These are phyloP conservation scores for Anodontia alba DNA, from an alignment of 2,888 invertebrate species.

Conservation along the genomic window DNA sequence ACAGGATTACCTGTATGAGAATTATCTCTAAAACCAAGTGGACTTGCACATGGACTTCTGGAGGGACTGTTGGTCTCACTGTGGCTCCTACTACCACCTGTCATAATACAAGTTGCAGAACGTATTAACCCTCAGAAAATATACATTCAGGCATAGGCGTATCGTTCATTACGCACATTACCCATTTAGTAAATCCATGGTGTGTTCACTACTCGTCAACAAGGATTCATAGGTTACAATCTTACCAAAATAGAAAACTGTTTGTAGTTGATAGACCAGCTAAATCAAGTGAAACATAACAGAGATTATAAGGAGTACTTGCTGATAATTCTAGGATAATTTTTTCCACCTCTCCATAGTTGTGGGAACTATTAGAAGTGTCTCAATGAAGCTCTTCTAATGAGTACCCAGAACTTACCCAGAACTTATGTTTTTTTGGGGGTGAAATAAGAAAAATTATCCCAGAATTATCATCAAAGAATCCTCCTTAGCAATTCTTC, in stretches of 20 bases:
- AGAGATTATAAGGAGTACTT: too few species aligned
- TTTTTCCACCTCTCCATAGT: too few species aligned
- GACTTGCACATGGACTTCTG: slow-evolving; percentile 72
- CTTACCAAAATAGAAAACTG: slow-evolving; percentile 70
- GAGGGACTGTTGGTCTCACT: slow-evolving; percentile 77
- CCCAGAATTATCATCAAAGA: too few species aligned
- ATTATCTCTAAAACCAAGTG: slow-evolving; percentile 55
- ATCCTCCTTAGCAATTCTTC: too few species aligned
- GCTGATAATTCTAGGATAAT: too few species aligned
- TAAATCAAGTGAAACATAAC: slow-evolving; percentile 76
- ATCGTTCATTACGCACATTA: too few species aligned
- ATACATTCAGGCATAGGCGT: too few species aligned
- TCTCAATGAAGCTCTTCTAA: too few species aligned
- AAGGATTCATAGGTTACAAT: slow-evolving; percentile 57
- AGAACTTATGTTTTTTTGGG: too few species aligned
- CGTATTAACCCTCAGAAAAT: background rate
- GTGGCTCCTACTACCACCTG: slow-evolving; percentile 67
- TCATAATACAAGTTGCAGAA: background rate
- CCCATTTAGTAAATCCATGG: slow-evolving; percentile 77
- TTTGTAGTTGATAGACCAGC: slow-evolving; percentile 64
- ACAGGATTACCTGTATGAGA: slow-evolving; percentile 5
- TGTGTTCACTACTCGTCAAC: slow-evolving; percentile 56
- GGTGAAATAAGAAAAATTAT: too few species aligned
- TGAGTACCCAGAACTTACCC: too few species aligned
- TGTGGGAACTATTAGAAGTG: too few species aligned